Conservation (phyloP, 2,797 vertebrate genomes). For the Siniperca undulata region DNA sequence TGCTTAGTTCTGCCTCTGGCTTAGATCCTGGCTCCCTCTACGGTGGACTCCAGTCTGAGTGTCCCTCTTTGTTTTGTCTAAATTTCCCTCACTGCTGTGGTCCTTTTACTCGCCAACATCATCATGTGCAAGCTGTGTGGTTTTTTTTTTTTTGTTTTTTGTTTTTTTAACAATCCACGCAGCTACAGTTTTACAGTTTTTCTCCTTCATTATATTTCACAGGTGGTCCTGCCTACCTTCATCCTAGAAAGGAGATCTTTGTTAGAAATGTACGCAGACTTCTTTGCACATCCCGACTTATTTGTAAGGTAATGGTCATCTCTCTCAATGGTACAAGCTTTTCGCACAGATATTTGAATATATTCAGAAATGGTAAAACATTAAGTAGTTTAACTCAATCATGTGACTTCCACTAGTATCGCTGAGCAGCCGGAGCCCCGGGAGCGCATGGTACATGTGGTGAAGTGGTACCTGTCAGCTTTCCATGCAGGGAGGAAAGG, state of each 20-base stretch:
- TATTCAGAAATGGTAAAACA: background rate
- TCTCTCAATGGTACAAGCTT: background rate
- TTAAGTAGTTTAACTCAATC: background rate
- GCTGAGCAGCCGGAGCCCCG: slow-evolving; percentile 93
- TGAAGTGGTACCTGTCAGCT: slow-evolving; percentile 98
- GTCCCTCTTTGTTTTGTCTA: background rate
- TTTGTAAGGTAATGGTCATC: slow-evolving; percentile 92
- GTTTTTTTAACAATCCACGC: slow-evolving; percentile 16
- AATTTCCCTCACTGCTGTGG: background rate
- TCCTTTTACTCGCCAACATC: slow-evolving; percentile 11
- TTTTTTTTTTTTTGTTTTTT: too few species aligned
- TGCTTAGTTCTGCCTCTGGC: too few species aligned
- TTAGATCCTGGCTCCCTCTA: background rate
- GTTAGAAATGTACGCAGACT: slow-evolving; percentile 99
- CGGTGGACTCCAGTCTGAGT: background rate
- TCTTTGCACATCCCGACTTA: slow-evolving; percentile 98
- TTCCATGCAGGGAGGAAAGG: slow-evolving; percentile 99
- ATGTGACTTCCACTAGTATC: slow-evolving; percentile 84
- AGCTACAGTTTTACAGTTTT: slow-evolving; percentile 10
- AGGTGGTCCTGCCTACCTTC: slow-evolving; percentile 99
- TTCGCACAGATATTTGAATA: background rate
- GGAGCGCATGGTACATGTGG: slow-evolving; percentile 97
- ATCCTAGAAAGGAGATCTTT: slow-evolving; percentile 97
- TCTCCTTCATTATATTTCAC: slow-evolving; percentile 37
- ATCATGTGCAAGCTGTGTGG: background rate